These are phyloP conservation scores for Cataglyphis hispanica DNA, from an alignment of 1,140 invertebrate genomes.

Conservation along the genomic window DNA sequence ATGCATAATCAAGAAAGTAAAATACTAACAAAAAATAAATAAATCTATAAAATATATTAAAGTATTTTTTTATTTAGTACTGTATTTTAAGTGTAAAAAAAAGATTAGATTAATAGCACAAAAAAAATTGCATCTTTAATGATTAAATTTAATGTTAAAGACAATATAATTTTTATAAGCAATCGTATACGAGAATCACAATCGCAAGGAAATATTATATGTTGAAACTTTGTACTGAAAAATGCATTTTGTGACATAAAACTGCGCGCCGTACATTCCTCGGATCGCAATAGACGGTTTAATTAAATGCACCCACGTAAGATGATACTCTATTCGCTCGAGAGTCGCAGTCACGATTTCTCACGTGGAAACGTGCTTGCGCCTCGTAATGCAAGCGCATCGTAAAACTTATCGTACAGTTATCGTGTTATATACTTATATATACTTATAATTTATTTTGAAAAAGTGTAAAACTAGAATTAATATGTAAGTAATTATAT, in stretches of 20 bases:
- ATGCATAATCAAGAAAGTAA: neutral
- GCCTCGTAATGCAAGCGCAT: slow-evolving; percentile 47
- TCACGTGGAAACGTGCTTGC: slow-evolving; percentile 49
- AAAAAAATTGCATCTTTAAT: neutral
- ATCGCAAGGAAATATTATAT: neutral
- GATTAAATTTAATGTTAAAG: neutral
- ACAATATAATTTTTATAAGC: neutral
- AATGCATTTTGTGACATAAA: neutral
- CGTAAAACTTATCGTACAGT: slow-evolving; percentile 72
- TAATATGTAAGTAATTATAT: too few relatives aligned
- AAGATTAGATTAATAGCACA: neutral
- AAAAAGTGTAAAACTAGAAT: too few relatives aligned
- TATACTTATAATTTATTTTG: too few relatives aligned
- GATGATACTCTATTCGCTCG: slow-evolving; percentile 52
- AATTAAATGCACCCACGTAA: slow-evolving; percentile 68
- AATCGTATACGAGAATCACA: neutral
- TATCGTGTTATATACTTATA: slow-evolving; percentile 63
- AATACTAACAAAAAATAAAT: neutral
- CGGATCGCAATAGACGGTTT: slow-evolving; percentile 37
- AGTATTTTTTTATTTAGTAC: neutral
- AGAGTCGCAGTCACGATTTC: slow-evolving; percentile 33
- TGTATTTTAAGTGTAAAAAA: neutral
- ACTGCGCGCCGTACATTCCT: neutral
- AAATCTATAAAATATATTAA: neutral
- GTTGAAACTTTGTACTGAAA: neutral